phyloP scores from a whole-genome alignment of 2,113 vertebrate genomes.

The Theropithecus gelada region DNA sequence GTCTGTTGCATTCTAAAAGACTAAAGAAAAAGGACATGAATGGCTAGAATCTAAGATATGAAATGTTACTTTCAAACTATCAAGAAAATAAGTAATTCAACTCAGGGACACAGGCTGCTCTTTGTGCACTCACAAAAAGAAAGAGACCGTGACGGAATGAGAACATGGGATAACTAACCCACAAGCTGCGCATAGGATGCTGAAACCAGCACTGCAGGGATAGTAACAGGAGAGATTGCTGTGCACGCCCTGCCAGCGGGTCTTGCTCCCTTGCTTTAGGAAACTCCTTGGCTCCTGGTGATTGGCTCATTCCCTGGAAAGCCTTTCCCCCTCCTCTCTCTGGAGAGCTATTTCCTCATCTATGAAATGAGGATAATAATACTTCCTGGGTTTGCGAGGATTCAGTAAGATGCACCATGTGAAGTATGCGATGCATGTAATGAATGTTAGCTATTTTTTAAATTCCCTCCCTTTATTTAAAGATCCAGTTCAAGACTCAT shows the following conservation, averaged over 20 bases:
- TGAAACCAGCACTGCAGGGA: not conserved
- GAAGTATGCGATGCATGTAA: not conserved
- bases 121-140: not conserved
- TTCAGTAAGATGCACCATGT: not conserved
- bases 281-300: not conserved
- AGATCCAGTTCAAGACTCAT: not conserved
- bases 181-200: too few relatives aligned
- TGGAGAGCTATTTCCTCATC: not conserved
- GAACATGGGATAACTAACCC: too few relatives aligned
- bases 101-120: not conserved
- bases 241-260: accelerated
- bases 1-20: not conserved
- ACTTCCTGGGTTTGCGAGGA: not conserved
- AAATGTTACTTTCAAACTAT: not conserved
- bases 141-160: not conserved
- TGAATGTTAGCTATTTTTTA: not conserved
- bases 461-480: not conserved
- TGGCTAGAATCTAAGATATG: not conserved
- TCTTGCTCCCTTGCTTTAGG: not conserved
- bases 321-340: not conserved
- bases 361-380: not conserved
- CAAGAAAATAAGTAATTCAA: not conserved
- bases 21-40: not conserved
- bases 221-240: not conserved
- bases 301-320: not conserved